Percentiles rank a stretch among this genome's conserved stretches.
phyloP scores from a whole-genome alignment of 2,888 invertebrate genomes.

The Phaedon cochleariae region DNA sequence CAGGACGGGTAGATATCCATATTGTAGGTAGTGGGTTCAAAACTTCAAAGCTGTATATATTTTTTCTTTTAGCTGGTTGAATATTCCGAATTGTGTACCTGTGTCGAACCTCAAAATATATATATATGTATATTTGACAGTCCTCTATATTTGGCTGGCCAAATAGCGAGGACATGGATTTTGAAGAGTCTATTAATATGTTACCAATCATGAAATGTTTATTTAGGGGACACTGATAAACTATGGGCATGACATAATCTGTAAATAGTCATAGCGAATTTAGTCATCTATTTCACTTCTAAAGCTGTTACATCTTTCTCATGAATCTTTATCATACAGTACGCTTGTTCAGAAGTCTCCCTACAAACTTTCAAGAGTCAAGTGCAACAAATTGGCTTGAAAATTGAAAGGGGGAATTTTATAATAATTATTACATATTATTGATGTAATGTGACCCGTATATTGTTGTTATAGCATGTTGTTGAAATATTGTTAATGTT shows the following conservation, averaged over 20 bases:
- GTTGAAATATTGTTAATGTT: constrained; percentile 63
- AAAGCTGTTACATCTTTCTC: constrained; percentile 53
- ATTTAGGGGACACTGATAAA: constrained; percentile 25
- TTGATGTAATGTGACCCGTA: constrained; percentile 57
- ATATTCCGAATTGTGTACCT: constrained; percentile 53
- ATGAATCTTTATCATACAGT: constrained; percentile 45
- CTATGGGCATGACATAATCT: constrained; percentile 35
- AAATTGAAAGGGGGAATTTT: constrained; percentile 22
- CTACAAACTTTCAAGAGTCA: constrained; percentile 22
- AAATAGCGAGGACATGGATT: constrained; percentile 30
- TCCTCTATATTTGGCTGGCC: constrained; percentile 44
- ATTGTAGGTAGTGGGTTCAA: constrained; percentile 7
- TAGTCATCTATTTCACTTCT: constrained; percentile 53
- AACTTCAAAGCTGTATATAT: constrained; percentile 15
- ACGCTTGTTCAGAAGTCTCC: constrained; percentile 13
- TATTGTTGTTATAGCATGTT: constrained; percentile 64
- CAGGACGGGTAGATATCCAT: background rate
- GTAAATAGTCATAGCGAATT: constrained; percentile 55
- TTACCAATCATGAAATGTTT: constrained; percentile 50
- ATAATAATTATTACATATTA: constrained; percentile 49
- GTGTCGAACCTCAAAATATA: constrained; percentile 50
- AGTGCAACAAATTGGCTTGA: background rate
- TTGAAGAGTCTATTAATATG: constrained; percentile 28
- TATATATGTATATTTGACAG: constrained; percentile 46
- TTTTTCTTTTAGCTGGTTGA: constrained; percentile 28